Evolutionary conservation across 53 echinoderm and acorn worm species (phyloP).

Genomic region (Pentamera pediparva): DNA sequence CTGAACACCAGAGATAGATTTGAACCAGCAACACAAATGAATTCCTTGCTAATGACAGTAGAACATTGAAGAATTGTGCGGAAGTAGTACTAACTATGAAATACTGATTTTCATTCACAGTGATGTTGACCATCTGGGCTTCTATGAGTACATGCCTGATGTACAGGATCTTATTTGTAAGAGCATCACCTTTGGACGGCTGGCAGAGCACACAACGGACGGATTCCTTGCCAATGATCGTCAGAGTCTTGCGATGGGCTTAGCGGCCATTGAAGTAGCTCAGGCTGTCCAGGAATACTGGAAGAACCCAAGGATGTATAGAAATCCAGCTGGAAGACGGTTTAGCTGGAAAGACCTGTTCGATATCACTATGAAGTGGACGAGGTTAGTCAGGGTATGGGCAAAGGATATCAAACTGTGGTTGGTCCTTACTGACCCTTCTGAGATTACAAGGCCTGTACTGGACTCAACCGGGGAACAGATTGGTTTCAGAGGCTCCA

Average conservation of each 20-base stretch:
- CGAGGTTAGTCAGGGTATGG: slow-evolving; percentile 47
- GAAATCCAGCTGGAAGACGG: slow-evolving; percentile 55
- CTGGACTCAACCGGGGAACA: no score
- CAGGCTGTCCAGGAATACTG: slow-evolving; percentile 62
- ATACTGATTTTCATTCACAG: slow-evolving; percentile 36
- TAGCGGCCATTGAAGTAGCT: slow-evolving; percentile 74
- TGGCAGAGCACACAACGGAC: slow-evolving; percentile 76
- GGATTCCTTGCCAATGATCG: slow-evolving; percentile 77
- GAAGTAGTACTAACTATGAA: no score
- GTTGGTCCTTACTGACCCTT: no score
- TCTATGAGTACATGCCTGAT: slow-evolving; percentile 52
- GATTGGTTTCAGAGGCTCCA: no score
- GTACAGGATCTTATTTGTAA: slow-evolving; percentile 62
- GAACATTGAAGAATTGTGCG: no score
- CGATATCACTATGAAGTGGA: slow-evolving; percentile 82
- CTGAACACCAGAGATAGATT: no score
- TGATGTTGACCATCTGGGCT: slow-evolving; percentile 71
- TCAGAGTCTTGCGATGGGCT: slow-evolving; percentile 70
- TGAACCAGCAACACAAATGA: no score
- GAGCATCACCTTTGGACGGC: slow-evolving; percentile 46
- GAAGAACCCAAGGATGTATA: slow-evolving; percentile 37
- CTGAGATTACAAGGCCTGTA: no score
- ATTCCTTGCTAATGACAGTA: no score
- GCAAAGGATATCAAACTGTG: no score
- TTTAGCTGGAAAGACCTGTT: slow-evolving; percentile 83